phyloP scores from a whole-genome alignment of 2,113 vertebrate species.

The Cariama cristata region DNA sequence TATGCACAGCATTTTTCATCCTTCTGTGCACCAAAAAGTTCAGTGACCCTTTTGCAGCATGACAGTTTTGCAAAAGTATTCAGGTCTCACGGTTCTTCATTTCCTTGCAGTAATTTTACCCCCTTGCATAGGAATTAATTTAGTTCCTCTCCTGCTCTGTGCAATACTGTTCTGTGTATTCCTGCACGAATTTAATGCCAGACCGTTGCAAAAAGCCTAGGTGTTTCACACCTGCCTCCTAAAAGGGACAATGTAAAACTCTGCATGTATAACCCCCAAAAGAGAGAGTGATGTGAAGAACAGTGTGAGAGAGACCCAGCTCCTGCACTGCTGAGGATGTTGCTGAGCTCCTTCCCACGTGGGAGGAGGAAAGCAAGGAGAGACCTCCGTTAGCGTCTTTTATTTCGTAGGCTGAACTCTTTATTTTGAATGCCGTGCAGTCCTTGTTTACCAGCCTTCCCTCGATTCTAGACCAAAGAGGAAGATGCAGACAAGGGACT shows the following conservation, averaged over 20 bases:
- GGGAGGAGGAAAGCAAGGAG: not conserved
- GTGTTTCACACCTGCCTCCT: not conserved
- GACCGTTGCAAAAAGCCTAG: not conserved
- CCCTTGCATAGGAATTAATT: not conserved
- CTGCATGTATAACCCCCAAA: not conserved
- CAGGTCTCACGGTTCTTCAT: not conserved
- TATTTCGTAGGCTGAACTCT: not conserved
- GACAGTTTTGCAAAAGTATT: not conserved
- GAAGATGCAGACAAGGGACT: no score
- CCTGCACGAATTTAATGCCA: not conserved
- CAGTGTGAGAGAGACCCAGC: not conserved
- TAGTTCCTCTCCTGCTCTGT: not conserved
- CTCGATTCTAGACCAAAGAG: not conserved
- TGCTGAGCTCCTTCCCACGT: not conserved
- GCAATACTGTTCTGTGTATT: not conserved
- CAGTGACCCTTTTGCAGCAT: not conserved
- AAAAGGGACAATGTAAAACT: not conserved
- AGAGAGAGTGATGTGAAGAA: not conserved
- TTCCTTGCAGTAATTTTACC: not conserved
- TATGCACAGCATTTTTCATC: not conserved
- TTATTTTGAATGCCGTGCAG: not conserved
- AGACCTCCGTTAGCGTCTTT: not conserved
- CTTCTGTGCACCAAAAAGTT: not conserved
- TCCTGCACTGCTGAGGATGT: not conserved
- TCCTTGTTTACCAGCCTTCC: not conserved